These are phyloP conservation scores for Calliopsis andreniformis DNA, from an alignment of 1,140 invertebrate genomes.

Conservation along the genomic window DNA sequence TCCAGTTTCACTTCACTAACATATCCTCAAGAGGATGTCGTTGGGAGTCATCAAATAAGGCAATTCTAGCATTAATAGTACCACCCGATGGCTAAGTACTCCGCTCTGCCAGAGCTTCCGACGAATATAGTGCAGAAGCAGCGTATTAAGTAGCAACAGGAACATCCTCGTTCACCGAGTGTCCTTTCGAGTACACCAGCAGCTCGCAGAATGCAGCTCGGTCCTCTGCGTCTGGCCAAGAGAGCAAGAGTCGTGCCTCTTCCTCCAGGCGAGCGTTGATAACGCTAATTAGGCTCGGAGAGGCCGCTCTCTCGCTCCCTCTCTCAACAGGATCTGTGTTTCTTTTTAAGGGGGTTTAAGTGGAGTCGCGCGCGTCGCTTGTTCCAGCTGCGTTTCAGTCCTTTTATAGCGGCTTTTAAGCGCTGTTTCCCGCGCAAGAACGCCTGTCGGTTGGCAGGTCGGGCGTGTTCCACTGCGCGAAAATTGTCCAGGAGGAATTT, in stretches of 20 bases:
- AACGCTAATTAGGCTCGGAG: conserved; percentile 58
- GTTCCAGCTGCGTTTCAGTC: conserved; percentile 1
- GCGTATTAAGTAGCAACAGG: conserved; percentile 7
- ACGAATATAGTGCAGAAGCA: background rate
- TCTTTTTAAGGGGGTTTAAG: conserved; percentile 44
- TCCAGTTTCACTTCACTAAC: too few relatives aligned
- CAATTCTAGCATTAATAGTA: too few relatives aligned
- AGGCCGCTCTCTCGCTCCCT: conserved; percentile 4
- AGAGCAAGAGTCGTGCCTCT: conserved; percentile 7
- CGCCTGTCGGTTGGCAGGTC: background rate
- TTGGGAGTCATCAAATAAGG: too few relatives aligned
- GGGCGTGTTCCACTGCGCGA: conserved; percentile 16
- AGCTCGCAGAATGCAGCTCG: background rate
- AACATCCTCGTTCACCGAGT: conserved; percentile 8
- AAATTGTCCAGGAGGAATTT: conserved; percentile 17
- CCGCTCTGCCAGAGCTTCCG: too few relatives aligned
- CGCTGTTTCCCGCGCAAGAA: conserved; percentile 11
- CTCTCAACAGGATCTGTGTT: background rate
- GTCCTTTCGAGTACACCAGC: background rate
- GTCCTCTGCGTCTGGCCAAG: conserved; percentile 5
- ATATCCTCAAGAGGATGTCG: too few relatives aligned
- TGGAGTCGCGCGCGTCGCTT: conserved; percentile 27
- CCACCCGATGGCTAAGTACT: too few relatives aligned
- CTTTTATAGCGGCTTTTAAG: conserved; percentile 21
- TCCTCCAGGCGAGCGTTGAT: conserved; percentile 38